Percentiles rank a stretch among this genome's conserved stretches.
Conservation (phyloP, 2,113 vertebrate genomes). For the Hucho hucho region DNA sequence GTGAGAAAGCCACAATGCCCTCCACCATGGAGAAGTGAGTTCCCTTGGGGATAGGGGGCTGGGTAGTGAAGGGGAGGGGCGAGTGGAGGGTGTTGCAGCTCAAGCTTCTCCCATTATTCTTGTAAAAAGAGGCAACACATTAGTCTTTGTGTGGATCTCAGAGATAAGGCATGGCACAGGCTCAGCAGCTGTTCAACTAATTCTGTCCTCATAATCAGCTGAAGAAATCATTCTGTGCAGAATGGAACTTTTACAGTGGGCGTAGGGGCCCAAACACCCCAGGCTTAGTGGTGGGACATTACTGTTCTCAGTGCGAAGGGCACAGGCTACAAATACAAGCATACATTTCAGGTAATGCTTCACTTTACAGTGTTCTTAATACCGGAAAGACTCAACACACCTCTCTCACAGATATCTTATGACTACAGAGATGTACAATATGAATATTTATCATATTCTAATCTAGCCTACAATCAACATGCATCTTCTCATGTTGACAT, state of each 20-base stretch:
- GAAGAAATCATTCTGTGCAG: slow-evolving; percentile 19
- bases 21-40: not conserved
- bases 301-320: not conserved
- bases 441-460: too few species aligned
- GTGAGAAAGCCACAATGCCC: slow-evolving; percentile 23
- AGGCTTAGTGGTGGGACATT: not conserved
- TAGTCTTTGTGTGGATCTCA: slow-evolving; percentile 49
- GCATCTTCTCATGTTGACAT: not conserved
- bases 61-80: not conserved
- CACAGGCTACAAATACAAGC: not conserved
- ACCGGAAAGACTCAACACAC: not conserved
- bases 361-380: not conserved
- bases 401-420: not conserved
- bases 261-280: not conserved
- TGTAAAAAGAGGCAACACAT: slow-evolving; percentile 35
- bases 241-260: slow-evolving; percentile 21
- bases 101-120: slow-evolving; percentile 44
- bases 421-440: not conserved
- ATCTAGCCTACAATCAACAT: not conserved
- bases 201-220: slow-evolving; percentile 27
- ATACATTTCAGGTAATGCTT: not conserved
- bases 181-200: slow-evolving; percentile 34
- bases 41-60: slow-evolving; percentile 8
- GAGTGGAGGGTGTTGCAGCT: slow-evolving; percentile 30
- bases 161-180: slow-evolving; percentile 18